Evolutionary conservation across 2,797 vertebrate species (phyloP), one percentile per base, ranked within the genome.

Genomic region (Karalla daura): DNA sequence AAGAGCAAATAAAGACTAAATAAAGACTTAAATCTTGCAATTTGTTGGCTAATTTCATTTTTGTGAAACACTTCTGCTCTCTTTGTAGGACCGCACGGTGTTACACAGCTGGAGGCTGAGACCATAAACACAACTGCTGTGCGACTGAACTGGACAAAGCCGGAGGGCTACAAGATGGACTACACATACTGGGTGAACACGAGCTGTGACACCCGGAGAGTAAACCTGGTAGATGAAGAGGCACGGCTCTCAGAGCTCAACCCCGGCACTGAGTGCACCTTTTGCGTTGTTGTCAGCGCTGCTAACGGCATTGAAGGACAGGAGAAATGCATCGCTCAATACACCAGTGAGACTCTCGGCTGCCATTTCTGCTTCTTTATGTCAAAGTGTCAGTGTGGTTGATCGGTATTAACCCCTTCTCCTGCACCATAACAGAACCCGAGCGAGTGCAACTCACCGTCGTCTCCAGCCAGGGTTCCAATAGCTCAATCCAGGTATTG

Each of bases 241-340:
- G 3, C 30, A 1, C 6, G 3, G n/a, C 59, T 93, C 18, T 58
- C 70, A 13, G 37, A 5, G 14, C 90, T 93, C 51, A 37, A 0
- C 8, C 77, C 89, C 0, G 92, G 92, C 45, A 87, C 85, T 46
- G 44, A 68, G 3, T 91, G 78, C 74, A 64, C 11, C 10, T 86
- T 93, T 75, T 91, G 83, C 46, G 81, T 91, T 33, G 70, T 27
- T 25, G 86, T 87, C 33, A 40, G 9, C 43, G 80, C 76, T 7
- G 47, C 10, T 1, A 14, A 86, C 12, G 64, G 17, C 62, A 86
- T 27, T 2, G 24, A 81, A 60, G 88, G 85, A 5, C 2, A 39
- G 37, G 4, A 41, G 1, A 2, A 0, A 0, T 87, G 79, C 78
- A 66, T 2, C 33, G 45, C 44, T 33, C 78, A 84, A 65, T 91